Conservation (phyloP, 2,797 vertebrate genomes). For the Tadarida brasiliensis region DNA sequence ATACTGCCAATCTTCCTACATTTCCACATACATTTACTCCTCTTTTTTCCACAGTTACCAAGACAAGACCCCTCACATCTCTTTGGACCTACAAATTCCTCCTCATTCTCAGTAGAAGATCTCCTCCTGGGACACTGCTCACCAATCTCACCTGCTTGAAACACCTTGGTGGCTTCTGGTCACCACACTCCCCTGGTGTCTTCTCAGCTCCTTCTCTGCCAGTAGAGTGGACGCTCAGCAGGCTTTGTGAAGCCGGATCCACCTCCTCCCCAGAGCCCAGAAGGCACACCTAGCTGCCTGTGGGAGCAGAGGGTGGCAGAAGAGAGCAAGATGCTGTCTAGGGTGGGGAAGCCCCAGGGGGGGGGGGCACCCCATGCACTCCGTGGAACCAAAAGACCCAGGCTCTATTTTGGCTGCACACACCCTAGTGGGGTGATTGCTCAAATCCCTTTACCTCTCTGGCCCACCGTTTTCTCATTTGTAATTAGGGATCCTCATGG, state of each 20-base stretch:
- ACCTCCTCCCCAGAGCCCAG: neutral
- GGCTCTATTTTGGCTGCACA: neutral
- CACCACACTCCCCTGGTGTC: neutral
- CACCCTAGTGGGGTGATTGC: rapidly evolving
- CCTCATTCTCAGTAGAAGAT: neutral
- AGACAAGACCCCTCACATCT: neutral
- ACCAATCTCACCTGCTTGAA: neutral
- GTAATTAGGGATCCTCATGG: neutral
- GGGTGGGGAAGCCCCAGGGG: neutral
- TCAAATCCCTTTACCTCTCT: neutral
- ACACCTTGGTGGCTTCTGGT: neutral
- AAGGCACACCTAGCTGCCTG: neutral
- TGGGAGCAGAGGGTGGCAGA: neutral
- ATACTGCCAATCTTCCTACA: neutral
- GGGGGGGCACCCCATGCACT: neutral
- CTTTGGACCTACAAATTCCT: neutral
- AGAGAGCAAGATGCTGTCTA: too few species aligned
- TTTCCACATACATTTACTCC: neutral
- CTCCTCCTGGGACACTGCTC: neutral
- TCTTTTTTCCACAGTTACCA: neutral
- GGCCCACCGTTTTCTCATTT: neutral
- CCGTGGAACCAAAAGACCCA: neutral
- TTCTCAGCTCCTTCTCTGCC: neutral
- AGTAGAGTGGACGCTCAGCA: neutral
- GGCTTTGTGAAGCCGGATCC: neutral